Evolutionary conservation across 2,888 invertebrate genomes (phyloP).

Genomic region (Megalurothrips usitatus): DNA sequence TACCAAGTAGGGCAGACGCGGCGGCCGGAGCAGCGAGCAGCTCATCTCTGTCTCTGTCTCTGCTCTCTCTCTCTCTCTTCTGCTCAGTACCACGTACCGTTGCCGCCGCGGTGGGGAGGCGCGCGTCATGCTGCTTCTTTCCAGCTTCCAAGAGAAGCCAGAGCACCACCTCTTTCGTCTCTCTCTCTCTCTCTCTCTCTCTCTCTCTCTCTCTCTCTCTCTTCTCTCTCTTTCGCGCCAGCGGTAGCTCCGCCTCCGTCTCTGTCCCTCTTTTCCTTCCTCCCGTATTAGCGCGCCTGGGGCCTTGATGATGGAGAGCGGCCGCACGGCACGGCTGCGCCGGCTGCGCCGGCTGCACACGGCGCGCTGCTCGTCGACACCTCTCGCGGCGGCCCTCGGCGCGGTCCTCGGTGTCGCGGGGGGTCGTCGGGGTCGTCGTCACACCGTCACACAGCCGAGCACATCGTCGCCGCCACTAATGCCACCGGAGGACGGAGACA

Average conservation of each 20-base stretch:
- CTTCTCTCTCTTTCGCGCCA: too few species aligned
- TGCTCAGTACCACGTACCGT: conserved; percentile 28
- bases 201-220: background rate
- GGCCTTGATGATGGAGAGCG: background rate
- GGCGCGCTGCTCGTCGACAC: background rate
- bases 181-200: conserved; percentile 29
- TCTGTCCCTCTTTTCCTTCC: background rate
- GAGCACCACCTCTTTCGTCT: conserved; percentile 4
- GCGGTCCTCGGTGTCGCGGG: background rate
- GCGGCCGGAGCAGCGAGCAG: conserved; percentile 37
- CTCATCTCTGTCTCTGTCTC: conserved; percentile 24
- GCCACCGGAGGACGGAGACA: too few species aligned
- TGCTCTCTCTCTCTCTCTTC: conserved; percentile 27
- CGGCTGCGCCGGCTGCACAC: background rate
- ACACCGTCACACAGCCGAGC: too few species aligned
- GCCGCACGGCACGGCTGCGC: background rate
- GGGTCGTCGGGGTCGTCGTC: too few species aligned
- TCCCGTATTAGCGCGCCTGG: background rate
- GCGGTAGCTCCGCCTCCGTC: too few species aligned
- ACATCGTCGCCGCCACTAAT: too few species aligned
- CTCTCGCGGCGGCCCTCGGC: background rate
- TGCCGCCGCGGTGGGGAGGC: background rate
- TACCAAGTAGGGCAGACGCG: background rate
- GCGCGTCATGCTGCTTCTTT: conserved; percentile 30
- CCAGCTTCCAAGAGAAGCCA: conserved; percentile 27